Percentiles rank a stretch among this genome's conserved stretches.
Evolutionary conservation across 2,113 vertebrate genomes (phyloP).

Genomic region (Anarhynchus alexandrinus): DNA sequence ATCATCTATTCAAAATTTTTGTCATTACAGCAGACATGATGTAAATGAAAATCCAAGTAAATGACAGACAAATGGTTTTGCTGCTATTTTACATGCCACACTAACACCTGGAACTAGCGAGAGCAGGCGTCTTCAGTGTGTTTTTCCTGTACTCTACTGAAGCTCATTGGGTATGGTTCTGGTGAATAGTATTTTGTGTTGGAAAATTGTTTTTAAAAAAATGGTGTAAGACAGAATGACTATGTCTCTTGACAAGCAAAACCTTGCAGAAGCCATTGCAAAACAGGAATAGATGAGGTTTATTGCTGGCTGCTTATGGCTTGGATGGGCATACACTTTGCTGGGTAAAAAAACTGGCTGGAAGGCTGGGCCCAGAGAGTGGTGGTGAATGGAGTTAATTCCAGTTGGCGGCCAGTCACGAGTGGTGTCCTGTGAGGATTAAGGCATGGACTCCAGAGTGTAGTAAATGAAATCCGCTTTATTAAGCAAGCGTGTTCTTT

Average conservation of each 20-base stretch:
- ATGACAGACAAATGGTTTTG: background rate
- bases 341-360: no score
- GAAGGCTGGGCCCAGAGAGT: no score
- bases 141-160: background rate
- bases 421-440: no score
- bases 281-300: background rate
- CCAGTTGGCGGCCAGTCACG: no score
- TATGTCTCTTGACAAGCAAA: background rate
- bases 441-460: no score
- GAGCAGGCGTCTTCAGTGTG: background rate
- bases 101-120: background rate
- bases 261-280: background rate
- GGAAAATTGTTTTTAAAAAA: background rate
- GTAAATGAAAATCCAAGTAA: background rate
- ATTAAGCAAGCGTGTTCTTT: no score
- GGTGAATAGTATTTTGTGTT: background rate
- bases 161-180: background rate
- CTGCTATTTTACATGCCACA: background rate
- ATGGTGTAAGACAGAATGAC: background rate
- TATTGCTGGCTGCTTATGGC: background rate
- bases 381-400: no score
- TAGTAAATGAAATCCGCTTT: no score
- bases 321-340: no score
- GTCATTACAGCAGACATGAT: background rate
- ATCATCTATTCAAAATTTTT: background rate